phyloP scores from a whole-genome alignment of 53 echinoderm and acorn worm genomes.

The Paelopatides confundens region DNA sequence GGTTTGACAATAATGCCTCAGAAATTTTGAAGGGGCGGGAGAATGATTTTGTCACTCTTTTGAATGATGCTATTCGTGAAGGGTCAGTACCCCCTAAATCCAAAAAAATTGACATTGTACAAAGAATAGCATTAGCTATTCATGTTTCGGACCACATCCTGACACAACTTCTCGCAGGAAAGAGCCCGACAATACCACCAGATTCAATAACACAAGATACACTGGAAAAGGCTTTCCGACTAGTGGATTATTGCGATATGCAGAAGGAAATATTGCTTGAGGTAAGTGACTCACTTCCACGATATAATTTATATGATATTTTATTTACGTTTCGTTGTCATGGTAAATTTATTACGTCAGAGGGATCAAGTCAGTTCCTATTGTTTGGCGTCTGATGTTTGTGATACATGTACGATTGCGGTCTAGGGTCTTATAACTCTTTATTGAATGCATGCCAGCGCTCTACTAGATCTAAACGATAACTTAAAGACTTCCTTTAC shows the following conservation, averaged over 20 bases:
- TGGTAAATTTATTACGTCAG: too few species aligned
- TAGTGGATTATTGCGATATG: constrained; percentile 23
- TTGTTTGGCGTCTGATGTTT: background rate
- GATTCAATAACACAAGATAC: background rate
- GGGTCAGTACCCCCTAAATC: constrained; percentile 32
- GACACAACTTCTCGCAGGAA: background rate
- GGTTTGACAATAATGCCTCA: background rate
- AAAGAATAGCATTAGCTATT: constrained; percentile 36
- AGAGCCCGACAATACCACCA: background rate
- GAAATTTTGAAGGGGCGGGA: constrained; percentile 9
- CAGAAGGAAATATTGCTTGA: constrained; percentile 34
- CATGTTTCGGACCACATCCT: constrained; percentile 40
- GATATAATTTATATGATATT: background rate
- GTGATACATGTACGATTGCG: background rate
- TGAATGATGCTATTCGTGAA: constrained; percentile 41
- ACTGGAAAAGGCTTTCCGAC: constrained; percentile 2
- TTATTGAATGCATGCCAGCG: too few species aligned
- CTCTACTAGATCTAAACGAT: too few species aligned
- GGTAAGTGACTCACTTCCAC: constrained; percentile 10
- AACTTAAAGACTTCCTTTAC: too few species aligned
- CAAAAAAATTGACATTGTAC: constrained; percentile 32
- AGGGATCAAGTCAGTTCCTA: background rate
- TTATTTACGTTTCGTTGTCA: background rate
- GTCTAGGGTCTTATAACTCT: too few species aligned
- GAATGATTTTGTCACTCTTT: background rate